phyloP scores from a whole-genome alignment of 1,140 invertebrate species.

The Whitmania pigra region DNA sequence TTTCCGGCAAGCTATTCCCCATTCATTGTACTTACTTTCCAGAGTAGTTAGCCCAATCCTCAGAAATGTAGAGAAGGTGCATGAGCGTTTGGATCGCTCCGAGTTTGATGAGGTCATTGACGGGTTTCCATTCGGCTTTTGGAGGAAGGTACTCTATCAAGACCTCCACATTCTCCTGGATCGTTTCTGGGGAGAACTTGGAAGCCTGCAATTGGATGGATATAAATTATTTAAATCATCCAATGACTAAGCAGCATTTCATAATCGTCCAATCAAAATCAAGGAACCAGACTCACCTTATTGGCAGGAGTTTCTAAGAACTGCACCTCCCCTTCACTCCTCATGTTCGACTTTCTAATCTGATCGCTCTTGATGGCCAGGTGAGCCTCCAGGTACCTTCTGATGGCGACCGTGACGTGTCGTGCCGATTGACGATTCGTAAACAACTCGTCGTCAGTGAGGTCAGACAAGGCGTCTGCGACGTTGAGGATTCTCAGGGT shows the following conservation, averaged over 20 bases:
- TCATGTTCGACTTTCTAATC: slow-evolving; percentile 51
- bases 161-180: slow-evolving; percentile 68
- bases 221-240: background rate
- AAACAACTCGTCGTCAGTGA: slow-evolving; percentile 80
- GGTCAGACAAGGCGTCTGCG: slow-evolving; percentile 44
- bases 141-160: slow-evolving; percentile 60
- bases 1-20: background rate
- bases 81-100: slow-evolving; percentile 70
- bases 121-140: slow-evolving; percentile 66
- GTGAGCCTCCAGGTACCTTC: slow-evolving; percentile 83
- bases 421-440: slow-evolving; percentile 82
- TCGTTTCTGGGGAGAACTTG: slow-evolving; percentile 59
- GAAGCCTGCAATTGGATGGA: slow-evolving; percentile 35
- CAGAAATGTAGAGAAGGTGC: slow-evolving; percentile 72
- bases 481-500: slow-evolving; percentile 64
- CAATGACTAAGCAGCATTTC: too few species aligned
- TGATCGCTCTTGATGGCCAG: slow-evolving; percentile 69
- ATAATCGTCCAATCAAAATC: too few species aligned
- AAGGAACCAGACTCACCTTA: slow-evolving; percentile 32
- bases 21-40: slow-evolving; percentile 51
- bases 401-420: slow-evolving; percentile 77
- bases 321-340: slow-evolving; percentile 37
- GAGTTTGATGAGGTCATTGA: slow-evolving; percentile 68
- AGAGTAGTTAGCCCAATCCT: slow-evolving; percentile 73
- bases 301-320: slow-evolving; percentile 39